Base-by-base conservation (phyloP, 2,797 vertebrate species). In the Erpetoichthys calabaricus region DNA sequence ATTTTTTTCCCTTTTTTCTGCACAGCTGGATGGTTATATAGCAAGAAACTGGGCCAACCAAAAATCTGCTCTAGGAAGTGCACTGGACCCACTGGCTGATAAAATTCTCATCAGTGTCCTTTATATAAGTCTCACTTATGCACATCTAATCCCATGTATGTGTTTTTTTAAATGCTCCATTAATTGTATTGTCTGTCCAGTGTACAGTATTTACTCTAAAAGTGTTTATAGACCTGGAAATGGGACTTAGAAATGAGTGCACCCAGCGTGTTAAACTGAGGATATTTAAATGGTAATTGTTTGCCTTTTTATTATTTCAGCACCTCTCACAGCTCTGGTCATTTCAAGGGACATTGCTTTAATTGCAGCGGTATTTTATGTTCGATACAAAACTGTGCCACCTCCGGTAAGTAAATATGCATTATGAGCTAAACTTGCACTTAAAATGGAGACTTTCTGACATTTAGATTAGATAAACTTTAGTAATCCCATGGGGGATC, bases 81-180 rank as follows among this genome's bases (percentile, higher is more conserved):
- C 92, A 72, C 89, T 99, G 3, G 96, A 99, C 75, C 96, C 96
- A 10, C 65, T 99, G 76, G 96, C 96, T 51, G 96, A 99, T 76
- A 99, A 99, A 83, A 93, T 99, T 59, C 92, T 99, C 63, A 94
- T 99, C 86, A 97, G 95, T 44, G 66, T 95, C 68, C 83, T 99
- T 61, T 99, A 98, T 1, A 57, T 97, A 68, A 94, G 91, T 75
- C 82, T 99, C 45, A 99, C 94, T 51, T 98, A 86, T 63, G 88
- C 92, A 65, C 83, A 88, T 44, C 87, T 98, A 57, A 98, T 99
- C 73, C 96, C 96, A 92, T 91, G 96, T 99, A 84, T 71, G 72
- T 58, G 46, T 4, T 7, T 7, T 7, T 57, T 25, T 50, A 47
- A 55, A 5, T 59, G 50, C 45, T 25, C 25, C 25, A 25, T 25